A percentile compares a stretch with the other conserved stretches of the same genome.
phyloP scores from a whole-genome alignment of 2,888 invertebrate species.

The Norana najaformis region DNA sequence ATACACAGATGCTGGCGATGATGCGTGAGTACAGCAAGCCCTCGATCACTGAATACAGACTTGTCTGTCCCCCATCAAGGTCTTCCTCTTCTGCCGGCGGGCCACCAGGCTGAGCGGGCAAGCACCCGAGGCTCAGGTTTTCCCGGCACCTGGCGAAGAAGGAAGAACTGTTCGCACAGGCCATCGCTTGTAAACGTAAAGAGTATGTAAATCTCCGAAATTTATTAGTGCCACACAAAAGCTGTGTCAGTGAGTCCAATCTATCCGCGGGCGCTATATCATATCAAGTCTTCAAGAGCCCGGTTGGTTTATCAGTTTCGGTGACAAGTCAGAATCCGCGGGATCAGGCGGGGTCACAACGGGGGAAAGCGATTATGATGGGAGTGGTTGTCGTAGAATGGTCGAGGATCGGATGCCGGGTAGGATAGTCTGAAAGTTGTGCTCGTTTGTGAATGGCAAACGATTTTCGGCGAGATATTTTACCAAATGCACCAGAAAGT shows the following conservation, averaged over 20 bases:
- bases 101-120: not conserved
- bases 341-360: not conserved
- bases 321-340: not conserved
- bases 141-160: not conserved
- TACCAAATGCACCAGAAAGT: not conserved
- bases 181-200: not conserved
- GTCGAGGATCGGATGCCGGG: not conserved
- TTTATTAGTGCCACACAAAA: too few species aligned
- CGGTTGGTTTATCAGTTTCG: too few species aligned
- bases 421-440: too few species aligned
- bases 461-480: not conserved
- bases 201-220: too few species aligned
- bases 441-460: not conserved
- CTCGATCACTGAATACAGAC: conserved; percentile 8
- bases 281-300: not conserved
- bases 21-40: not conserved
- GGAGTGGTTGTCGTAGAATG: not conserved
- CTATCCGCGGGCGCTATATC: not conserved
- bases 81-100: not conserved
- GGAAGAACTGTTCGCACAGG: not conserved
- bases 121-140: not conserved
- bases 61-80: not conserved
- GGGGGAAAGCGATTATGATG: not conserved
- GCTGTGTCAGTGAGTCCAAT: not conserved
- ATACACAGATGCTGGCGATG: conserved; percentile 3